phyloP scores from a whole-genome alignment of 2,113 vertebrate species.

The Anoplopoma fimbria region DNA sequence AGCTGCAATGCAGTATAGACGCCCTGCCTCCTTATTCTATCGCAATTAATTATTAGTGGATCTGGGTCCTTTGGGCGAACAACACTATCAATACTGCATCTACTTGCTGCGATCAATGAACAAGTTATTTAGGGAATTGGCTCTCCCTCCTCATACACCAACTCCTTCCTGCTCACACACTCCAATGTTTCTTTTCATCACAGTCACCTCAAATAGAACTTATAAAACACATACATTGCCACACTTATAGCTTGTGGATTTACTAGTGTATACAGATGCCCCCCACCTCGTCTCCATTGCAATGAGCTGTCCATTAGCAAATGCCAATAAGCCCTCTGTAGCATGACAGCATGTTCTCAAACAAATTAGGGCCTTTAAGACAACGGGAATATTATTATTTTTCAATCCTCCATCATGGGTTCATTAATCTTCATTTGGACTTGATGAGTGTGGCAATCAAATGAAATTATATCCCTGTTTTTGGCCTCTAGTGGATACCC shows the following conservation, averaged over 20 bases:
- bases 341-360: constrained; percentile 78
- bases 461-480: constrained; percentile 77
- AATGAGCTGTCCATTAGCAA: constrained; percentile 78
- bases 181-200: constrained; percentile 34
- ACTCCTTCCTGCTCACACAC: constrained; percentile 33
- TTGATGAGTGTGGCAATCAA: constrained; percentile 81
- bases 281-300: constrained; percentile 41
- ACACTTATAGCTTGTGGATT: constrained; percentile 10
- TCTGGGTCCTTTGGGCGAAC: constrained; percentile 74
- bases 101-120: constrained; percentile 77
- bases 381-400: constrained; percentile 81
- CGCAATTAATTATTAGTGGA: constrained; percentile 79
- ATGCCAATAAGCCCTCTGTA: constrained; percentile 78
- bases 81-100: constrained; percentile 81
- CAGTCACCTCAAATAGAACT: constrained; percentile 15
- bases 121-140: constrained; percentile 78
- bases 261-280: constrained; percentile 13
- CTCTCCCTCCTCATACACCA: constrained; percentile 27
- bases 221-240: constrained; percentile 21
- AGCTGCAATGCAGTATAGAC: constrained; percentile 77
- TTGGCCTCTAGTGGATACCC: constrained; percentile 72
- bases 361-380: constrained; percentile 81
- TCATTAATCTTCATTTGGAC: constrained; percentile 83
- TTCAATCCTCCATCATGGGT: constrained; percentile 78
- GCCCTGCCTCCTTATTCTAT: constrained; percentile 67